Percentiles rank a stretch among this genome's conserved stretches.
Evolutionary conservation across 2,888 invertebrate species (phyloP).

Genomic region (Caradrina kadenii): DNA sequence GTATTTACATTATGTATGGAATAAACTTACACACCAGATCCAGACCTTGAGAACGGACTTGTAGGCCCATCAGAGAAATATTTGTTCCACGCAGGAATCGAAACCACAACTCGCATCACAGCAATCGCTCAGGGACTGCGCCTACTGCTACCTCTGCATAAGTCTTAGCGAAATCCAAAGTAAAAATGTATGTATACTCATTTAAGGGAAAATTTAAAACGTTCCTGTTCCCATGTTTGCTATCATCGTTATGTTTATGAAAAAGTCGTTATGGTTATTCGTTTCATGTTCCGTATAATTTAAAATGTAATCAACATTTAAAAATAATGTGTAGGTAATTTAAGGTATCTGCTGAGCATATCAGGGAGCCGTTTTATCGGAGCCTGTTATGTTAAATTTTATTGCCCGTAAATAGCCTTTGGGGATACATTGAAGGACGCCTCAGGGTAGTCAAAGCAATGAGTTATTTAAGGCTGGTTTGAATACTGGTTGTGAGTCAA

Average conservation of each 20-base stretch:
- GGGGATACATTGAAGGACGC: not conserved
- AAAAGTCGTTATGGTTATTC: slow-evolving; percentile 28
- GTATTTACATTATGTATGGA: too few species aligned
- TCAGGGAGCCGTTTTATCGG: slow-evolving; percentile 1
- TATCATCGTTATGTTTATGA: slow-evolving; percentile 32
- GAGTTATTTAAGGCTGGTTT: too few species aligned
- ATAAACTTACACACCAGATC: too few species aligned
- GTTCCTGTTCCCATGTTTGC: slow-evolving; percentile 10
- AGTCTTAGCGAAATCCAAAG: not conserved
- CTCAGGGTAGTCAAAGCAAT: not conserved
- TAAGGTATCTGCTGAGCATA: slow-evolving; percentile 2
- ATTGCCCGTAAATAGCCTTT: not conserved
- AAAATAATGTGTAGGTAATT: slow-evolving; percentile 17
- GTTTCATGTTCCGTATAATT: slow-evolving; percentile 19
- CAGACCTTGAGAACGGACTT: too few species aligned
- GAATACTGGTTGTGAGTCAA: not conserved
- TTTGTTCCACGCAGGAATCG: too few species aligned
- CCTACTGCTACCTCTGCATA: not conserved
- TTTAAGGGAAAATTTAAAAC: slow-evolving; percentile 13
- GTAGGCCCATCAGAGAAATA: too few species aligned
- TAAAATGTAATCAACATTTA: slow-evolving; percentile 30
- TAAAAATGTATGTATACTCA: not conserved
- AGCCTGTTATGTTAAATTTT: not conserved
- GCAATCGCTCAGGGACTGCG: too few species aligned
- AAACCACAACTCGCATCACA: too few species aligned